A percentile compares a stretch with the other conserved stretches of the same genome.
Conservation (phyloP, 2,888 invertebrate genomes). For the Dryocosmus kuriphilus region DNA sequence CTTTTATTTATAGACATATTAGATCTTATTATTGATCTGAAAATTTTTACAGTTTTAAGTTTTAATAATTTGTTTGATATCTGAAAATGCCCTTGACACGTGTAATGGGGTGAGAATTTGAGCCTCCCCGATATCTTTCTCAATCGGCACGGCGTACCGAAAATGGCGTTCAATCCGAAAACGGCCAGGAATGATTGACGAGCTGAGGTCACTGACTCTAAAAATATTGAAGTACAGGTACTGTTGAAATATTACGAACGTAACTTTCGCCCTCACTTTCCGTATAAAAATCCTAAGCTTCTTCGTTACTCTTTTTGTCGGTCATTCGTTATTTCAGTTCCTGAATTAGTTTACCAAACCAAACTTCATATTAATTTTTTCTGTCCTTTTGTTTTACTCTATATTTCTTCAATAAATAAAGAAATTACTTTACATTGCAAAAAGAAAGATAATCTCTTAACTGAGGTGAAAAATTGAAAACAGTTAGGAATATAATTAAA, state of each 20-base stretch:
- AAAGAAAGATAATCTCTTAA: not conserved
- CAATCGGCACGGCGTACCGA: constrained; percentile 40
- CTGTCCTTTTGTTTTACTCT: not conserved
- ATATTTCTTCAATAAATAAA: not conserved
- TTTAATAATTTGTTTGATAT: constrained; percentile 46
- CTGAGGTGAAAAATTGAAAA: not conserved
- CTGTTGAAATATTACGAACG: constrained; percentile 33
- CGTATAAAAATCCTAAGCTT: not conserved
- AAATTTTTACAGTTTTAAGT: not conserved
- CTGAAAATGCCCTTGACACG: constrained; percentile 56
- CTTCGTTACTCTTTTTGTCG: not conserved
- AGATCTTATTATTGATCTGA: no score
- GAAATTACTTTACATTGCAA: not conserved
- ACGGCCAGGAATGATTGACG: constrained; percentile 65
- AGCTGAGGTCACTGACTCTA: constrained; percentile 60
- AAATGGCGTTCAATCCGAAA: constrained; percentile 60
- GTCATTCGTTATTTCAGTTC: not conserved
- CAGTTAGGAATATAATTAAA: not conserved
- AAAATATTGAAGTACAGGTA: constrained; percentile 63
- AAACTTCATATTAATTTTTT: not conserved
- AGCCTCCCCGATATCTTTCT: constrained; percentile 28
- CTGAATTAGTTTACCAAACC: not conserved
- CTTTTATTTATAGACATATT: no score
- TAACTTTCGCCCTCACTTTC: constrained; percentile 1
- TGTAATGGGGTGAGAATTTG: constrained; percentile 49